Percentiles rank a stretch among this genome's conserved stretches.
These are phyloP conservation scores for Diploptera punctata DNA, from an alignment of 2,888 invertebrate species.

Conservation along the genomic window DNA sequence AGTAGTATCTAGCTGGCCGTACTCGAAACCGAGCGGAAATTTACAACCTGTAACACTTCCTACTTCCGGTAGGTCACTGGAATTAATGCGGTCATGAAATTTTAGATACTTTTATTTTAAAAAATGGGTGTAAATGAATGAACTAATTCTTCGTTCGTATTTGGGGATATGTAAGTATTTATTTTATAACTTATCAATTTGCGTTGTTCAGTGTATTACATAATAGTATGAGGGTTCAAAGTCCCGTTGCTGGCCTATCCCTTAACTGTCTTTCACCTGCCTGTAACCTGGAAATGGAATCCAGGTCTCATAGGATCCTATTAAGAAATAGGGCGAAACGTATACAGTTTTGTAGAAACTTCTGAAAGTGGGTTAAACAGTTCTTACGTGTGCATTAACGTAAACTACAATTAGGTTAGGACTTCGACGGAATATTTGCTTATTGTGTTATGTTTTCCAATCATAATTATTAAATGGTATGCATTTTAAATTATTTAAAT, in stretches of 20 bases:
- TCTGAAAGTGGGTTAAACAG: no score
- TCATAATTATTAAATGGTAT: no score
- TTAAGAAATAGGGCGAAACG: slow-evolving; percentile 17
- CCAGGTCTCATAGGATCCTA: slow-evolving; percentile 18
- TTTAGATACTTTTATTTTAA: slow-evolving; percentile 22
- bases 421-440: not conserved
- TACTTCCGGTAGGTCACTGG: slow-evolving; percentile 45
- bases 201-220: not conserved
- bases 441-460: not conserved
- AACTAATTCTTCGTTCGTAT: slow-evolving; percentile 7
- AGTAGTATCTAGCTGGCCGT: not conserved
- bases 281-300: slow-evolving; percentile 35
- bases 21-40: slow-evolving; percentile 10
- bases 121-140: slow-evolving; percentile 34
- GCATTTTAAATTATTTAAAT: no score
- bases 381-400: not conserved
- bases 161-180: slow-evolving; percentile 37
- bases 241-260: slow-evolving; percentile 29
- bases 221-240: slow-evolving; percentile 10
- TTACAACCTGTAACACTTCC: slow-evolving; percentile 42
- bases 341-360: not conserved
- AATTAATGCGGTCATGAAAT: slow-evolving; percentile 38
- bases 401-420: not conserved
- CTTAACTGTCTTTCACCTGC: slow-evolving; percentile 25
- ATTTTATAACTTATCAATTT: not conserved